Evolutionary conservation across 2,888 invertebrate species (phyloP).

Genomic region (Ferrisia virgata): DNA sequence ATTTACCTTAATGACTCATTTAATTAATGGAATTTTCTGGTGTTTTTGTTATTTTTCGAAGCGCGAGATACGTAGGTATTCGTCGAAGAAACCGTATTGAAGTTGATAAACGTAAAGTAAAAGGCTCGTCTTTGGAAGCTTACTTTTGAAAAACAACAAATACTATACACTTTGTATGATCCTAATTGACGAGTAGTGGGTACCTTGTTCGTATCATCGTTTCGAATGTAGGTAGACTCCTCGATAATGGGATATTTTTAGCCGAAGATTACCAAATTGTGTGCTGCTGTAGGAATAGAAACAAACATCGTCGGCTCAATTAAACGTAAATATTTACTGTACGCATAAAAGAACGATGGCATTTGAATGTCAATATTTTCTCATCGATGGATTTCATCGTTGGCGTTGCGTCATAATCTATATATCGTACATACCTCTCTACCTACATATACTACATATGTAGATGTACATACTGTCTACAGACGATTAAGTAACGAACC

Average conservation of each 20-base stretch:
- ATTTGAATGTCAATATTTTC: constrained; percentile 22
- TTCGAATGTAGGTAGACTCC: background rate
- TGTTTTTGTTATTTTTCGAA: background rate
- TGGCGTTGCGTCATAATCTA: background rate
- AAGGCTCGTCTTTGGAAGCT: background rate
- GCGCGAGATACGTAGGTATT: background rate
- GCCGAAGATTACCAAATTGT: background rate
- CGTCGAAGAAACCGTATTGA: background rate
- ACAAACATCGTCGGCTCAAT: background rate
- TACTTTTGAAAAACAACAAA: background rate
- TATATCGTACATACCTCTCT: background rate
- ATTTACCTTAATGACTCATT: background rate
- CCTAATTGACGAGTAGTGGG: background rate
- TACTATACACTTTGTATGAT: background rate
- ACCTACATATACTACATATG: too few relatives aligned
- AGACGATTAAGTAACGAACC: background rate
- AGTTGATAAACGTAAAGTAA: background rate
- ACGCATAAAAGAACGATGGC: background rate
- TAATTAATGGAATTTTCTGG: background rate
- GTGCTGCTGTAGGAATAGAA: too few relatives aligned
- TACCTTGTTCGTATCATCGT: background rate
- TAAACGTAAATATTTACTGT: constrained; percentile 2
- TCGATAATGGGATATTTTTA: background rate
- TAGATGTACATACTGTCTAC: too few relatives aligned
- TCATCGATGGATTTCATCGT: background rate